Conservation (phyloP, 2,113 vertebrate genomes). For the Nestor notabilis region DNA sequence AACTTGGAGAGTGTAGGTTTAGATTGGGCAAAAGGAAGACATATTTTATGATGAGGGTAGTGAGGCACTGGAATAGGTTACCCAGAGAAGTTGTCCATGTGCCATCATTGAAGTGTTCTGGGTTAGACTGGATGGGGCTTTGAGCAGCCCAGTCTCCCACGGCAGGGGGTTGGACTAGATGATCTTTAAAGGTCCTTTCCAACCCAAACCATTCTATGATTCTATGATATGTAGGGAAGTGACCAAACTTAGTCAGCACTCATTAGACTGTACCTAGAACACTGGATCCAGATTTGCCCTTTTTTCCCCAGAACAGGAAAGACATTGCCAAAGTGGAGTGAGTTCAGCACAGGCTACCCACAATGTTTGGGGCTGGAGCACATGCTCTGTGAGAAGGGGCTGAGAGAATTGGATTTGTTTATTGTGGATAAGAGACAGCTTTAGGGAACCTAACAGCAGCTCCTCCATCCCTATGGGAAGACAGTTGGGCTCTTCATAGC, state of each 20-base stretch:
- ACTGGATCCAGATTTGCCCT: neutral
- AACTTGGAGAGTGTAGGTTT: no score
- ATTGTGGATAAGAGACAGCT: neutral
- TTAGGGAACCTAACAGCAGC: neutral
- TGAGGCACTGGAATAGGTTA: no score
- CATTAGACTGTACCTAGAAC: neutral
- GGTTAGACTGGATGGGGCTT: no score
- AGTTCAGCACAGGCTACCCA: neutral
- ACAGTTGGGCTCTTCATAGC: neutral
- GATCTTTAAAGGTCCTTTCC: no score
- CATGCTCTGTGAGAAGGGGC: neutral
- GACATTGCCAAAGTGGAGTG: neutral
- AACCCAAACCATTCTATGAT: no score
- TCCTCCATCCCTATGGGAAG: neutral
- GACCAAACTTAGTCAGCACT: neutral
- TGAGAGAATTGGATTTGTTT: neutral
- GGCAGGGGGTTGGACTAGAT: no score
- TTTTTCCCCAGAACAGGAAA: neutral
- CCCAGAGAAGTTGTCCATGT: no score
- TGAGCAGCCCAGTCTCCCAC: no score
- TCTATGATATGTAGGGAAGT: neutral
- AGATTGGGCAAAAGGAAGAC: no score
- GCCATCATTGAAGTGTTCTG: no score
- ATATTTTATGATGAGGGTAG: no score
- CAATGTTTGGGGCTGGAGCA: neutral